Base-by-base conservation (phyloP, 1,140 invertebrate genomes). In the Trypoxylus dichotomus region DNA sequence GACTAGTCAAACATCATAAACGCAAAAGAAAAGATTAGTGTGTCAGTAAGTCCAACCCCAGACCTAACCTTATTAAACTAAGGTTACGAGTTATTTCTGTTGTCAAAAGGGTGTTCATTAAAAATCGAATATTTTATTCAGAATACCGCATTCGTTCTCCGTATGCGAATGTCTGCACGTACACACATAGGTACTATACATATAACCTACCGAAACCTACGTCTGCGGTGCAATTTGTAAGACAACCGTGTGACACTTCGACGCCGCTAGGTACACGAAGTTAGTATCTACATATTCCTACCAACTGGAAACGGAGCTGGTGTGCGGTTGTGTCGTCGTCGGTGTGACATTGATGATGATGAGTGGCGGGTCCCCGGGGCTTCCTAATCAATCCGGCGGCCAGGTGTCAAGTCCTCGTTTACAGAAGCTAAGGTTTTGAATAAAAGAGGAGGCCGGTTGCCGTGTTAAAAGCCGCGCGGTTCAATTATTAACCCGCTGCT, bases 401-500 rank as follows among this genome's bases (percentile, higher is more conserved):
- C 81, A 86, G 84, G 84, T 85, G 85, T 86, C 84, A 86, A 85
- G 83, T 84, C 82, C 81, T 82, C 84, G 84, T 84, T 84, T 85
- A 82, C 80, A 83, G 84, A 83, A 85, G 81, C 84, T 83, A 79
- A 83, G 83, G 82, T 84, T 74, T 78, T 86, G 85, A 85, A 86
- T 86, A 86, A 86, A 86, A 86, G 84, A 86, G 81, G 80, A 85
- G 60, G 82, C 76, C 83, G 83, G 80, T 83, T 81, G 83, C 82
- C 79, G 85, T 85, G 85, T 85, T 85, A 86, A 86, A 86, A 86
- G 85, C 85, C 83, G 83, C 82, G 82, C 82, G 81, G 81, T 77
- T 86, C 83, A 85, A 86, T 85, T 86, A 86, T 86, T 86, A 84
- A 86, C 81, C 79, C 79, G 76, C 82, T 85, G 83, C 84, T 85